phyloP scores from a whole-genome alignment of 53 echinoderm and acorn worm genomes.

The Crossaster papposus region DNA sequence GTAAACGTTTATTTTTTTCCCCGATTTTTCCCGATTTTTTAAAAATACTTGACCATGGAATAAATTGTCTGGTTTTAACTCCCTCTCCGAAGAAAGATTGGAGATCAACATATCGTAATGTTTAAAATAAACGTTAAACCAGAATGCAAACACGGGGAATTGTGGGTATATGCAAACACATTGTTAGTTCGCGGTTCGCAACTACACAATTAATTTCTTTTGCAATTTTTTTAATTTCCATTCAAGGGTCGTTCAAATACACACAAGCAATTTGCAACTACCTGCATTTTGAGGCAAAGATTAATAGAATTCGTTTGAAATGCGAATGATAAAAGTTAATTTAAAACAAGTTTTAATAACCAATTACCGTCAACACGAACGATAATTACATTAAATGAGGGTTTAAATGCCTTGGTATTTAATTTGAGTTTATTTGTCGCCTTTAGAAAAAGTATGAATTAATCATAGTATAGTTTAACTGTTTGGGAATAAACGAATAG shows the following conservation, averaged over 20 bases:
- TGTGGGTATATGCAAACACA: too few relatives aligned
- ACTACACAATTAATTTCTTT: background rate
- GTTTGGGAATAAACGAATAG: constrained; percentile 14
- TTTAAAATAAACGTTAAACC: too few relatives aligned
- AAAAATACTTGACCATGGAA: too few relatives aligned
- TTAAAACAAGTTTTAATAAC: constrained; percentile 31
- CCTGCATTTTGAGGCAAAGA: background rate
- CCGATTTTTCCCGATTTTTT: too few relatives aligned
- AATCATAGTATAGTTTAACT: constrained; percentile 5
- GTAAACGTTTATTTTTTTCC: too few relatives aligned
- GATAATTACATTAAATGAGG: constrained; percentile 10
- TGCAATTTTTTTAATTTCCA: background rate
- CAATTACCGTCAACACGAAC: background rate
- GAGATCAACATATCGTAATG: too few relatives aligned
- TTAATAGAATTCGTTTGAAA: background rate
- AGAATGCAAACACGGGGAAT: too few relatives aligned
- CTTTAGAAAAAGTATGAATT: constrained; percentile 12
- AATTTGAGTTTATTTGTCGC: background rate
- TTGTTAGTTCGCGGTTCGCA: background rate
- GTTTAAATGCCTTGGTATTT: background rate
- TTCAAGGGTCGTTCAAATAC: background rate
- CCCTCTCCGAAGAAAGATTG: too few relatives aligned
- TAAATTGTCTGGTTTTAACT: too few relatives aligned
- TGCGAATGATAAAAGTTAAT: background rate
- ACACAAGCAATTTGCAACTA: background rate